These are phyloP conservation scores for Corydoras sp. DNA, from an alignment of 2,113 vertebrate species.

Conservation along the genomic window DNA sequence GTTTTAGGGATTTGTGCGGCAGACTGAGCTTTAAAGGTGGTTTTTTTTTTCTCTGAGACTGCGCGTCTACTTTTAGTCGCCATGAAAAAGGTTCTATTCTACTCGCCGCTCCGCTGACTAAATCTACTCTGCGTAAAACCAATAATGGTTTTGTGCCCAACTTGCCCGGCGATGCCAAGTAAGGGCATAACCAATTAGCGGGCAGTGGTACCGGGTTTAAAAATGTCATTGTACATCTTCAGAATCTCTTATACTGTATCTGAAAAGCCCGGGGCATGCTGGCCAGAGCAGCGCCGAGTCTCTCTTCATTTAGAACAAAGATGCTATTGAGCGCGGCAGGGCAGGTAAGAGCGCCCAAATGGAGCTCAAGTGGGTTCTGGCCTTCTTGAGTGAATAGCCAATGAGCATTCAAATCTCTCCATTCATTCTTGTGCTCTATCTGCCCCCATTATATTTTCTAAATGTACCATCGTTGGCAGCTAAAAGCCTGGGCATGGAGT, in stretches of 20 bases:
- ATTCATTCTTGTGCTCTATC: slow-evolving; percentile 27
- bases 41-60: no score
- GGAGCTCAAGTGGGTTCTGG: slow-evolving; percentile 48
- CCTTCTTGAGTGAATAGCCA: slow-evolving; percentile 48
- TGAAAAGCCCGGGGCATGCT: slow-evolving; percentile 1
- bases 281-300: slow-evolving; percentile 7
- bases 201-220: slow-evolving; percentile 13
- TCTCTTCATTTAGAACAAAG: slow-evolving; percentile 44
- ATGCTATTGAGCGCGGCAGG: slow-evolving; percentile 36
- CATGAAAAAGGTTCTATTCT: no score
- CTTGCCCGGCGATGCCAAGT: slow-evolving; percentile 5
- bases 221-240: slow-evolving; percentile 23
- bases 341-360: slow-evolving; percentile 49
- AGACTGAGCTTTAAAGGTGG: no score
- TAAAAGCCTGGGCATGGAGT: slow-evolving; percentile 44
- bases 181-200: slow-evolving; percentile 21
- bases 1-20: no score
- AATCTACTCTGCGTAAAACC: no score
- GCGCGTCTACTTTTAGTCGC: background rate
- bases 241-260: slow-evolving; percentile 14
- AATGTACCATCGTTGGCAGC: slow-evolving; percentile 40
- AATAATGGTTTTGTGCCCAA: background rate
- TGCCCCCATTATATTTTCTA: slow-evolving; percentile 36
- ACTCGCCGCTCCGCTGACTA: no score
- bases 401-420: slow-evolving; percentile 44